Base-by-base conservation (phyloP, 2,113 vertebrate species). In the Alethe castanea region DNA sequence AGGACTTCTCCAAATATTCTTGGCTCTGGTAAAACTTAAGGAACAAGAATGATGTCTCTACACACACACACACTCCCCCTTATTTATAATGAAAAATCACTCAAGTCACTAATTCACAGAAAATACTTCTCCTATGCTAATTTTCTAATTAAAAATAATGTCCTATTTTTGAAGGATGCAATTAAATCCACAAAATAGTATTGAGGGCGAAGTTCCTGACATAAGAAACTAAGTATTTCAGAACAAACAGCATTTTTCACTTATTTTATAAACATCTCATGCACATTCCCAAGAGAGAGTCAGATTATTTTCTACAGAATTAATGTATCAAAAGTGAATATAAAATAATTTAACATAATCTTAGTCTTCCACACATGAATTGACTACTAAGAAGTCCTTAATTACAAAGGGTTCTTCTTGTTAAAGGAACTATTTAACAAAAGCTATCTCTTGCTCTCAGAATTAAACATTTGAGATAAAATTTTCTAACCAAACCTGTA, bases 31-130 rank as follows among this genome's bases (percentile, higher is more conserved):
- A 59, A 65, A 81, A 78, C 8, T 35, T 69, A 60, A 69, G n/a
- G 23, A 91, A 65, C 8, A 64, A 84, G 28, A 18, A 45, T 5
- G 77, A 64, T 42, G 17, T 13, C 29, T 36, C 3, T 6, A 35
- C 12, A 61, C 18, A 24, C 5, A 1, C 4, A 1, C 4, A 23
- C 14, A 9, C 9, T 15, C 20, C 7, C 4, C 6, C 1, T 1
- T 44, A 69, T 36, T 65, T 60, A 66, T 40, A 59, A 73, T 17
- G 5, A 81, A 81, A 72, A 78, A n/a, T 52, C 18, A 38, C 12
- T 60, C 6, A 19, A 52, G n/a, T 57, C 22, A 73, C 14, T 67
- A 67, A 45, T 40, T 50, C 36, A 78, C 8, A 44, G 17, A 59
- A 83, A 84, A 61, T 33, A 66, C 13, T 71, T 26, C 38, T 56